Conservation (phyloP, 2,113 vertebrate genomes). For the Pelvicachromis taeniatus region DNA sequence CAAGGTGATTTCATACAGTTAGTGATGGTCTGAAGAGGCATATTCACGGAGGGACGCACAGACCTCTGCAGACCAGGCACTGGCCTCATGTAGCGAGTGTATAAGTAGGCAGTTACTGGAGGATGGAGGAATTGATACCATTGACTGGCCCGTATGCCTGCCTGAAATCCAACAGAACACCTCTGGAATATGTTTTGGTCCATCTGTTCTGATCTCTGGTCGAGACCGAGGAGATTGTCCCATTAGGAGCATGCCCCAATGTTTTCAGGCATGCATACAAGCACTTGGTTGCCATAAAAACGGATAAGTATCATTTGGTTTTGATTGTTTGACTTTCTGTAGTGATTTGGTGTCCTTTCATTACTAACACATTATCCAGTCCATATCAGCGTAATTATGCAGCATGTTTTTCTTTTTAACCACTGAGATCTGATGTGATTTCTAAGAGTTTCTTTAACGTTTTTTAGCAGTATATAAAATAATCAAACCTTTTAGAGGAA, state of each 20-base stretch:
- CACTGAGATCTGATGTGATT: not conserved
- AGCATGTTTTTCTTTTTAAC: not conserved
- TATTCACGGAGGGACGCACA: not conserved
- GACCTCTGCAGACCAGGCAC: not conserved
- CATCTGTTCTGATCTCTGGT: no score
- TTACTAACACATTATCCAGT: not conserved
- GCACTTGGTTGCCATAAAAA: not conserved
- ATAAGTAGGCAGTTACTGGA: no score
- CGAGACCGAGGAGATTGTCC: no score
- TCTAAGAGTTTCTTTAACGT: not conserved
- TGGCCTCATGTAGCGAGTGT: no score
- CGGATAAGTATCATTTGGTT: not conserved
- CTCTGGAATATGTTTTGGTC: no score
- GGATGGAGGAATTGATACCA: no score
- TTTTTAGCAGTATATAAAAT: not conserved
- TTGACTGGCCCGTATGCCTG: no score
- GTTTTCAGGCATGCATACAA: no score
- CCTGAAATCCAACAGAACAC: no score
- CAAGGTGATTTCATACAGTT: not conserved
- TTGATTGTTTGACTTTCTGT: not conserved
- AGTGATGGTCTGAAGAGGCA: not conserved
- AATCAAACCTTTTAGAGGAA: not conserved
- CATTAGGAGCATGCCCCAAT: no score
- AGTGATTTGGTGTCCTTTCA: not conserved
- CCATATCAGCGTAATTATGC: not conserved